phyloP scores from a whole-genome alignment of 2,113 vertebrate species.

The Thamnophis sirtalis region DNA sequence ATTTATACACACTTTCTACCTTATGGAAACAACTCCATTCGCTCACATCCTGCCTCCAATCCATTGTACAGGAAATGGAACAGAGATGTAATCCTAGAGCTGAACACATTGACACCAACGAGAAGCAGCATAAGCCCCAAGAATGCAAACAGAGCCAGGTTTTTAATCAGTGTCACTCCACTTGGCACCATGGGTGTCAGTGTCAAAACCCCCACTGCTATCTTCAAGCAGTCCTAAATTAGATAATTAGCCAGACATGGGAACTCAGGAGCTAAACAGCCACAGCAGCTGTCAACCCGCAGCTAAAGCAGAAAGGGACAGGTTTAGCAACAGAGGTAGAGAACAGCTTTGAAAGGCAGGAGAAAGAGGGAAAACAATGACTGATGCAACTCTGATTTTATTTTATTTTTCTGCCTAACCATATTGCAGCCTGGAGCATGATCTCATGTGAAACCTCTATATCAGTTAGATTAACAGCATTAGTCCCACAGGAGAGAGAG shows the following conservation, averaged over 20 bases:
- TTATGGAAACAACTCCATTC: constrained; percentile 7
- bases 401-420: constrained; percentile 17
- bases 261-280: neutral
- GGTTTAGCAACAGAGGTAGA: neutral
- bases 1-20: constrained; percentile 41
- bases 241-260: constrained; percentile 31
- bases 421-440: constrained; percentile 53
- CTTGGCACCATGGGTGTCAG: constrained; percentile 44
- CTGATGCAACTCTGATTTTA: constrained; percentile 39
- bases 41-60: constrained; percentile 38
- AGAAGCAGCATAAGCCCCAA: constrained; percentile 11
- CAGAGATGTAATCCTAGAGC: constrained; percentile 62
- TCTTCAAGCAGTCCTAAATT: constrained; percentile 23
- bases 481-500: constrained; percentile 6
- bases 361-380: neutral
- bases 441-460: constrained; percentile 36
- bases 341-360: neutral
- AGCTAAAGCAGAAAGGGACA: neutral
- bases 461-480: constrained; percentile 50
- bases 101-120: constrained; percentile 19
- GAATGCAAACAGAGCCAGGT: constrained; percentile 41
- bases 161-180: constrained; percentile 49
- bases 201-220: constrained; percentile 26
- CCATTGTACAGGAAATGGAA: constrained; percentile 67
- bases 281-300: neutral